Conservation (phyloP, 2,888 invertebrate species). For the Osmoderma eremita region DNA sequence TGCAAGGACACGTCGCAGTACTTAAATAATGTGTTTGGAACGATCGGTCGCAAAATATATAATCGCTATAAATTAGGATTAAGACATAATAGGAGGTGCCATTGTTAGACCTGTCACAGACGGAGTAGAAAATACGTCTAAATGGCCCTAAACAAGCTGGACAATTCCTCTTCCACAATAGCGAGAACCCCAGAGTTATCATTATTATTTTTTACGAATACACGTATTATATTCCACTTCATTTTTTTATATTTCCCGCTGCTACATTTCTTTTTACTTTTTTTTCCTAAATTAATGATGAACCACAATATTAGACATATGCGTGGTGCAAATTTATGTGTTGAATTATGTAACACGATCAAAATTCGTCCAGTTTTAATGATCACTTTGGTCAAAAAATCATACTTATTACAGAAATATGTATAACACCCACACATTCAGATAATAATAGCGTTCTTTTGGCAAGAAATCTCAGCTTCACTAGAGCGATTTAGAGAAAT, state of each 20-base stretch:
- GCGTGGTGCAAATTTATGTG: no score
- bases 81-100: slow-evolving; percentile 43
- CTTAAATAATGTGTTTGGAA: slow-evolving; percentile 10
- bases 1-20: neutral
- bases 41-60: slow-evolving; percentile 32
- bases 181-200: neutral
- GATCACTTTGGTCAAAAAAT: no score
- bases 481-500: no score
- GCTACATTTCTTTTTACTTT: neutral
- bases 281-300: neutral
- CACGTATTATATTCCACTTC: neutral
- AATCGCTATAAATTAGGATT: slow-evolving; percentile 46
- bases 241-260: neutral
- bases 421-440: no score
- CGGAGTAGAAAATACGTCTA: slow-evolving; percentile 41
- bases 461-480: no score
- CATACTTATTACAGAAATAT: no score
- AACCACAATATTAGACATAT: no score
- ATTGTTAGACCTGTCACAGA: slow-evolving; percentile 43
- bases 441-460: no score
- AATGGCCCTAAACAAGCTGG: neutral
- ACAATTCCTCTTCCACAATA: slow-evolving; percentile 12
- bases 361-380: no score
- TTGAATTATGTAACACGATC: no score
- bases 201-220: slow-evolving; percentile 8